Evolutionary conservation across 2,888 invertebrate species (phyloP), one percentile per base, ranked within the genome.

Genomic region (Ecdyonurus torrentis): DNA sequence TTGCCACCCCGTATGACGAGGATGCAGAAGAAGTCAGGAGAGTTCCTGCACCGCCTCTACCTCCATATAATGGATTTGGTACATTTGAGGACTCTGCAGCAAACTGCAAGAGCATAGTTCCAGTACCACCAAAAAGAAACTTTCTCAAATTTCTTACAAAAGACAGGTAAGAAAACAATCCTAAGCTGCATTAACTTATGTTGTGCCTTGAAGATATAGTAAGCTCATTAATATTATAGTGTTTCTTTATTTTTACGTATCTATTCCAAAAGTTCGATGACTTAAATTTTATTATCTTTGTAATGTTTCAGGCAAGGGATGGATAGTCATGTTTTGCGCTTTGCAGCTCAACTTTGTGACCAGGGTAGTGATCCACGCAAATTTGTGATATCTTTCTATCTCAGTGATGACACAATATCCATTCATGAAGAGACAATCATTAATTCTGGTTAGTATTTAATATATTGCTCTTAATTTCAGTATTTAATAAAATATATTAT

Each of bases 51-150:
- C 66, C 67, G 2, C 67, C 66, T 70, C 71, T 88, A 58, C 93
- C 94, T 0, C 93, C 93, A 0, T 94, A 90, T 83, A 94, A 93
- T 71, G 94, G 94, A 2, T 92, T 85, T 75, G 95, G 95, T 0
- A 83, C 86, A 0, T 88, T 90, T 71, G 91, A 91, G 65, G 94
- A 95, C 72, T 93, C 93, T 0, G 87, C 91, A 7, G 87, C 87
- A 67, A 93, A 92, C 71, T 93, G 93, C 71, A 81, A 84, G 60
- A 85, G 85, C 0, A 83, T 94, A 0, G 83, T 88, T 68, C 89
- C 90, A 0, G 88, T 87, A 72, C 78, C 89, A 1, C 89, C 89
- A 0, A 83, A 84, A 68, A 78, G 80, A 7, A 88, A 92, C 73
- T 87, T 91, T 69, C 81, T 86, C 63, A 91, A 91, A 73, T 90